Evolutionary conservation across 1,140 invertebrate genomes (phyloP), one percentile per base, ranked within the genome.

Genomic region (Phortica variegata): DNA sequence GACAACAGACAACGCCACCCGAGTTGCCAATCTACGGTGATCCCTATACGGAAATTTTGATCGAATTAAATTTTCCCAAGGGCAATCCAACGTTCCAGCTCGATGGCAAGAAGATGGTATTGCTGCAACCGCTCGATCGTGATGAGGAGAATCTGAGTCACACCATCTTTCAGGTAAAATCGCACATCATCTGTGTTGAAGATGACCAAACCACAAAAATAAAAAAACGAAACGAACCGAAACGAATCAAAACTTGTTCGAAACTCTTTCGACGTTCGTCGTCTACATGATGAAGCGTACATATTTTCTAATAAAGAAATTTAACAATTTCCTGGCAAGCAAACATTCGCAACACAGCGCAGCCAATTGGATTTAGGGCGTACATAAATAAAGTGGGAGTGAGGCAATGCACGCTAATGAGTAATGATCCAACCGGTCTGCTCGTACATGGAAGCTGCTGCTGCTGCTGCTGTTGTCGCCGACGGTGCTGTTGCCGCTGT

Each of bases 131-230:
- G 0, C 73, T 95, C 21, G 92, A 95, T 75, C 83, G 91, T 61
- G 92, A 94, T 77, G 84, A 83, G 41, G 87, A 90, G 58, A 90
- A 90, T 77, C 79, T 91, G 26, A 92, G 90, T 29, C 90, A 92
- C 75, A 85, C 92, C 70, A 86, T 91, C 2, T 91, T 93, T 74
- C 89, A 91, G 84, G 90, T 91, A 76, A 59, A 58, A 20, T n/a
- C n/a, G n/a, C n/a, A n/a, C n/a, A n/a, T n/a, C 3, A n/a, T n/a
- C n/a, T n/a, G n/a, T n/a, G n/a, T n/a, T n/a, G n/a, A n/a, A n/a
- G n/a, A n/a, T n/a, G n/a, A n/a, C n/a, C n/a, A n/a, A n/a, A n/a
- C n/a, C n/a, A n/a, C n/a, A n/a, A n/a, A n/a, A n/a, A n/a, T n/a
- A n/a, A n/a, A n/a, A n/a, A n/a, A n/a, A n/a, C n/a, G n/a, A n/a